Evolutionary conservation across 2,113 vertebrate species (phyloP), one percentile per base, ranked within the genome.

Genomic region (Himantopus leucocephalus): DNA sequence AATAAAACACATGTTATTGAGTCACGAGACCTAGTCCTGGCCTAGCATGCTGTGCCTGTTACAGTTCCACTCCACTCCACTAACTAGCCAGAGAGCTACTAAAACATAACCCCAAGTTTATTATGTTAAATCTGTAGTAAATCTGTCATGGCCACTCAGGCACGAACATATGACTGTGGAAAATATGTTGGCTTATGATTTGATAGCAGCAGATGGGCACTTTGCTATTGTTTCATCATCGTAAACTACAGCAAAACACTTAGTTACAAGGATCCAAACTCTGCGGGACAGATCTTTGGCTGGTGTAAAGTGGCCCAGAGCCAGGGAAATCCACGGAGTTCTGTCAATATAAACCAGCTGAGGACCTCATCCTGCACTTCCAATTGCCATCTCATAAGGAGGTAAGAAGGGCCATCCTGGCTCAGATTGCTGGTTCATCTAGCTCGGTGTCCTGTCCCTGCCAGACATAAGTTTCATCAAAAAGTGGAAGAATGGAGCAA

Each of bases 191-290:
- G 85, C 89, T 85, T 79, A 43, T 34, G 72, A n/a, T 90, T 96
- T 92, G 94, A 90, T 87, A 92, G 94, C 62, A 94, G 85, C 85
- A 92, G 85, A 92, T 92, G 92, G 89, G 89, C 89, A 96, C 81
- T 90, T 78, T 34, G 56, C 89, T 94, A 52, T 94, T 92, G 85
- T 96, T 94, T 90, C 92, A 56, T 86, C 94, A 90, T 75, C 16
- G 1, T 92, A 79, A 94, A 92, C 72, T 64, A 41, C 48, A 68
- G 67, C 81, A 50, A 89, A 86, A 86, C 0, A 17, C 34, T 75
- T 37, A 59, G 72, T 90, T 90, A 90, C 72, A 86, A 66, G 76
- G 77, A 94, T 90, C 72, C 3, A 3, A 64, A 86, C 72, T 50
- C 89, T 86, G 92, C 2, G 1, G 92, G 76, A 90, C 92, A 83